These are phyloP conservation scores for Hetaerina americana DNA, from an alignment of 1,140 invertebrate genomes.

Conservation along the genomic window DNA sequence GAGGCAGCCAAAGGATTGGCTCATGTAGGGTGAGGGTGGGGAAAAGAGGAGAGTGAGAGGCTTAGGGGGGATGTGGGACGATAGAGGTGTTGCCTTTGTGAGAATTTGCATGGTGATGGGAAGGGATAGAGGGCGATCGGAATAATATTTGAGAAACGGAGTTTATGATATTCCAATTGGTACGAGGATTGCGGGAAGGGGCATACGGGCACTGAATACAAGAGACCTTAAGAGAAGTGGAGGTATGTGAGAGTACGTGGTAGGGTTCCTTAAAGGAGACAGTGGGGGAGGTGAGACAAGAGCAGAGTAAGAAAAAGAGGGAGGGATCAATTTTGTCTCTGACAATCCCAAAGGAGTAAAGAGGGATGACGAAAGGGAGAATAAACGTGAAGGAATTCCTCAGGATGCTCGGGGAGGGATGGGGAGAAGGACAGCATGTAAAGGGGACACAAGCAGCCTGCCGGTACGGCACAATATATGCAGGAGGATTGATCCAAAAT, in stretches of 20 bases:
- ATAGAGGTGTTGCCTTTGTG: conserved; percentile 11
- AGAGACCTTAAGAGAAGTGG: neutral
- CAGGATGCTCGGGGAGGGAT: neutral
- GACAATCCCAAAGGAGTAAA: too few species aligned
- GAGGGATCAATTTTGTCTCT: neutral
- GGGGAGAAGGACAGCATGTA: neutral
- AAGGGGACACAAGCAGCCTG: too few species aligned
- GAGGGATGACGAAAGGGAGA: neutral
- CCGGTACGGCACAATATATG: too few species aligned
- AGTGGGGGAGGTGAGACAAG: neutral
- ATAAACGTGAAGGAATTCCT: neutral
- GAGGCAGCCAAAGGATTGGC: too few species aligned
- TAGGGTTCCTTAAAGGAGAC: too few species aligned
- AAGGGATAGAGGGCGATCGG: conserved; percentile 15
- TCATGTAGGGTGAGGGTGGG: too few species aligned
- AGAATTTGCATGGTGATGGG: conserved; percentile 17
- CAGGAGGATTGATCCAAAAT: too few species aligned
- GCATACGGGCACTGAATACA: too few species aligned
- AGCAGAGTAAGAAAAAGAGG: neutral
- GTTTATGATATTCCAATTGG: neutral
- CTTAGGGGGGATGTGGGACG: neutral
- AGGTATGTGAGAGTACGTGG: neutral
- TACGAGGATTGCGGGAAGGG: neutral
- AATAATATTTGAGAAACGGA: conserved; percentile 5
- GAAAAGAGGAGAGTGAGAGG: too few species aligned